These are phyloP conservation scores for Chascanopsetta lugubris DNA, from an alignment of 2,113 vertebrate genomes.

Conservation along the genomic window DNA sequence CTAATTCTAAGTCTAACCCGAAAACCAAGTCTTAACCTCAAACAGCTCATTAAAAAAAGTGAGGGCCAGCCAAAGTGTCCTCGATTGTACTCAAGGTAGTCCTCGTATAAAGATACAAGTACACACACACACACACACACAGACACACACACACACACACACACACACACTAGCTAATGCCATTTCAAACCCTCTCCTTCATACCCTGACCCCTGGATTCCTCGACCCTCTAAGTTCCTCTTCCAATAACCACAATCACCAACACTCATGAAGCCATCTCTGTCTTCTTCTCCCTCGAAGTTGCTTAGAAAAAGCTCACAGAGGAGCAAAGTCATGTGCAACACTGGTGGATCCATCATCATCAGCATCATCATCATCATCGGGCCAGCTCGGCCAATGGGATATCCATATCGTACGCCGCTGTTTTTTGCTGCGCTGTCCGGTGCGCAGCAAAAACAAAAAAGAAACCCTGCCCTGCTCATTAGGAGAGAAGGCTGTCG, in stretches of 20 bases:
- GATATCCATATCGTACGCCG: constrained; percentile 47
- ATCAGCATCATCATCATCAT: too few relatives aligned
- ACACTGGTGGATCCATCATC: constrained; percentile 10
- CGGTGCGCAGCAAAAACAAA: constrained; percentile 25
- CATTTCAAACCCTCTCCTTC: constrained; percentile 3
- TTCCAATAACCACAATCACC: constrained; percentile 26
- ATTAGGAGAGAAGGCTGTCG: constrained; percentile 50
- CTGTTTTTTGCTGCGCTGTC: constrained; percentile 32
- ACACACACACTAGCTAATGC: constrained; percentile 17
- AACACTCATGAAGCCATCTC: constrained; percentile 15
- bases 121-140: too few relatives aligned
- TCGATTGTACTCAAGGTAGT: too few relatives aligned
- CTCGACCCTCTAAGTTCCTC: background rate
- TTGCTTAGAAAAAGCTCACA: constrained; percentile 16
- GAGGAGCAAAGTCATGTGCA: constrained; percentile 25
- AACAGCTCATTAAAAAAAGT: too few relatives aligned
- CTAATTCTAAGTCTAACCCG: too few relatives aligned
- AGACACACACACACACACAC: too few relatives aligned
- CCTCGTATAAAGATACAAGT: constrained; percentile 12
- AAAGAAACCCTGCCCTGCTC: constrained; percentile 41
- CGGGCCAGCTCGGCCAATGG: constrained; percentile 7
- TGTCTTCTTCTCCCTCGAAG: constrained; percentile 10
- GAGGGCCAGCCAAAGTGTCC: too few relatives aligned
- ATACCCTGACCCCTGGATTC: background rate
- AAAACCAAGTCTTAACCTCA: too few relatives aligned